Evolutionary conservation across 2,888 invertebrate genomes (phyloP).

Genomic region (Tachystola acroxantha): DNA sequence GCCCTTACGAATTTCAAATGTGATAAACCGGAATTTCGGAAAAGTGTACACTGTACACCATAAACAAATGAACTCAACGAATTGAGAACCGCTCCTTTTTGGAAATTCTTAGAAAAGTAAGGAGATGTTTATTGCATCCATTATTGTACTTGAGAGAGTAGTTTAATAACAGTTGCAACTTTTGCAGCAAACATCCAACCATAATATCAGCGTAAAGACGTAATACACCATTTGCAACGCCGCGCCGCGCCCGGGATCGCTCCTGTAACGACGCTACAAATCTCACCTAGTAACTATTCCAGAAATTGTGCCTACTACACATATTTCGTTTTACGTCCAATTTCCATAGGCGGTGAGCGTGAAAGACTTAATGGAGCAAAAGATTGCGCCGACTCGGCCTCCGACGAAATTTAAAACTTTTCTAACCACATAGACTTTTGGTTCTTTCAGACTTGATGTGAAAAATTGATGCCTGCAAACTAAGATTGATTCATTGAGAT

Average conservation of each 20-base stretch:
- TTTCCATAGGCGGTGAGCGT: conserved; percentile 75
- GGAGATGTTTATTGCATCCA: too few relatives aligned
- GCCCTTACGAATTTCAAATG: too few relatives aligned
- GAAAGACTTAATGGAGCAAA: conserved; percentile 74
- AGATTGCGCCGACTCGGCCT: conserved; percentile 67
- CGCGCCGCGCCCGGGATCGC: background rate
- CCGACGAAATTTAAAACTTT: conserved; percentile 57
- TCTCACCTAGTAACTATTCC: conserved; percentile 44
- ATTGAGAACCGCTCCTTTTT: too few relatives aligned
- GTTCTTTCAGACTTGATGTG: background rate
- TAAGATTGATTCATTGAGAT: background rate
- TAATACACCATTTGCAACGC: background rate
- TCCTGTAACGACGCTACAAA: conserved; percentile 11
- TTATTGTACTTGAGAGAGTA: too few relatives aligned
- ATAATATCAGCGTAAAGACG: background rate
- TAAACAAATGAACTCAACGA: too few relatives aligned
- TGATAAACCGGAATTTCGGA: too few relatives aligned
- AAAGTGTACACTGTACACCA: too few relatives aligned
- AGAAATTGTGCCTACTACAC: conserved; percentile 59
- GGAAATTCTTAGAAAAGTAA: too few relatives aligned
- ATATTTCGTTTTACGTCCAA: conserved; percentile 74
- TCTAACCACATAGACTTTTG: conserved; percentile 16
- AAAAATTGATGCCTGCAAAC: background rate
- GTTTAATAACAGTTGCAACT: too few relatives aligned
- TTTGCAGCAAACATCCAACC: background rate